Evolutionary conservation across 2,888 invertebrate species (phyloP).

Genomic region (Pachymerium ferrugineum): DNA sequence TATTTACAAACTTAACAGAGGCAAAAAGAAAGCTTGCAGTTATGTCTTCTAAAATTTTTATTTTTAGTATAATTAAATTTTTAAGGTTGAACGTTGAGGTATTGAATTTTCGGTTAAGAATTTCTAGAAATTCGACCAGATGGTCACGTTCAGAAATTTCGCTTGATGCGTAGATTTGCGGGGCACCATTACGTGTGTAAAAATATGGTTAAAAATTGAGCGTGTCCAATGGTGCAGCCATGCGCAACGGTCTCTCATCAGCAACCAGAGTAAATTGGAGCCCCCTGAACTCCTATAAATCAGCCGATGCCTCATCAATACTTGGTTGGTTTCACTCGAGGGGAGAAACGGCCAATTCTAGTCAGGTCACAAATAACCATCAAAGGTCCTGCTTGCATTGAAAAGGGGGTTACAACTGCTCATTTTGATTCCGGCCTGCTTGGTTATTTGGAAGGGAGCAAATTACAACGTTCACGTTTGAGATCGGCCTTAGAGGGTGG

Average conservation of each 20-base stretch:
- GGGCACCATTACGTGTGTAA: slow-evolving; percentile 11
- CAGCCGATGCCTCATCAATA: slow-evolving; percentile 25
- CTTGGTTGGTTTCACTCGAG: not conserved
- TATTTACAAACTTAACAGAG: no score
- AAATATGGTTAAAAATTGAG: slow-evolving; percentile 16
- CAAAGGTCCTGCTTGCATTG: slow-evolving; percentile 3
- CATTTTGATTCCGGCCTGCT: not conserved
- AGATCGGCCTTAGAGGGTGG: slow-evolving; percentile 1
- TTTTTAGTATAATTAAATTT: no score
- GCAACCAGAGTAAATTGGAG: slow-evolving; percentile 25
- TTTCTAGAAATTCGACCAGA: no score
- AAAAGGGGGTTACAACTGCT: not conserved
- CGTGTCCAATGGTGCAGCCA: slow-evolving; percentile 27
- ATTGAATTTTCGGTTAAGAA: no score
- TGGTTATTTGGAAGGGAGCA: slow-evolving; percentile 12
- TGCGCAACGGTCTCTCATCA: slow-evolving; percentile 25
- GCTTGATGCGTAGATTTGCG: no score
- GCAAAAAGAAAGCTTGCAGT: no score
- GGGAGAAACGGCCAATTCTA: not conserved
- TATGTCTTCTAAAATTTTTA: no score
- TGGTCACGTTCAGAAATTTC: no score
- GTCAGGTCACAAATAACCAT: not conserved
- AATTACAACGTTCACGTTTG: not conserved
- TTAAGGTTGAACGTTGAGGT: no score
- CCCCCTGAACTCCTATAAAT: slow-evolving; percentile 14